A percentile compares a stretch with the other conserved stretches of the same genome.
These are phyloP conservation scores for Luffia ferchaultella DNA, from an alignment of 2,888 invertebrate species.

Conservation along the genomic window DNA sequence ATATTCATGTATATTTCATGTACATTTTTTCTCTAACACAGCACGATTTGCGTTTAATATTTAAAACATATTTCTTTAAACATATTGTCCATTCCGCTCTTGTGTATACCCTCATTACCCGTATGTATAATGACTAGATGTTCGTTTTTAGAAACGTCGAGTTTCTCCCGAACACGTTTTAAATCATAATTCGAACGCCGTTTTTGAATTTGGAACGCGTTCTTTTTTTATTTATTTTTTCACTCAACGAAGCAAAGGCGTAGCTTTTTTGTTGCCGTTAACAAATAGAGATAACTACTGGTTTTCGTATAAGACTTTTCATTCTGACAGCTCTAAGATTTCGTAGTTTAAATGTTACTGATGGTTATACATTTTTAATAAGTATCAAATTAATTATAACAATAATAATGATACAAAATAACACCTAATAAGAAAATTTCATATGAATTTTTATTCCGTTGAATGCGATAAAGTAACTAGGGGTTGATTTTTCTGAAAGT, in stretches of 20 bases:
- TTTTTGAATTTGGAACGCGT: conserved; percentile 61
- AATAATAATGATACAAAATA: no score
- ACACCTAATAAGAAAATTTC: no score
- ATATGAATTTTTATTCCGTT: no score
- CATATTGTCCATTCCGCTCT: conserved; percentile 31
- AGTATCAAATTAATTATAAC: no score
- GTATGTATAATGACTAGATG: conserved; percentile 59
- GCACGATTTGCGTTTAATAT: no score
- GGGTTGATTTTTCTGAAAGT: no score
- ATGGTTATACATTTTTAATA: no score
- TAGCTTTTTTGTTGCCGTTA: conserved; percentile 12
- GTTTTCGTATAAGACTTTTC: conserved; percentile 18
- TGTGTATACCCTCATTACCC: conserved; percentile 47
- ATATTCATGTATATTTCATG: no score
- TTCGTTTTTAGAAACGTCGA: conserved; percentile 59
- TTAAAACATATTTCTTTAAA: no score
- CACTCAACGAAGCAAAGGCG: conserved; percentile 1
- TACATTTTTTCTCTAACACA: no score
- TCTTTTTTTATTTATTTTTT: conserved; percentile 40
- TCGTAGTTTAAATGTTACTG: not conserved
- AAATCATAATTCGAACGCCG: conserved; percentile 63
- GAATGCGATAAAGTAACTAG: no score
- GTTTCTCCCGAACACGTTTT: conserved; percentile 67
- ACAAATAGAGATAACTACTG: conserved; percentile 24
- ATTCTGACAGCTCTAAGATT: not conserved